Evolutionary conservation across 1,140 invertebrate species (phyloP).

Genomic region (Bombus impatiens): DNA sequence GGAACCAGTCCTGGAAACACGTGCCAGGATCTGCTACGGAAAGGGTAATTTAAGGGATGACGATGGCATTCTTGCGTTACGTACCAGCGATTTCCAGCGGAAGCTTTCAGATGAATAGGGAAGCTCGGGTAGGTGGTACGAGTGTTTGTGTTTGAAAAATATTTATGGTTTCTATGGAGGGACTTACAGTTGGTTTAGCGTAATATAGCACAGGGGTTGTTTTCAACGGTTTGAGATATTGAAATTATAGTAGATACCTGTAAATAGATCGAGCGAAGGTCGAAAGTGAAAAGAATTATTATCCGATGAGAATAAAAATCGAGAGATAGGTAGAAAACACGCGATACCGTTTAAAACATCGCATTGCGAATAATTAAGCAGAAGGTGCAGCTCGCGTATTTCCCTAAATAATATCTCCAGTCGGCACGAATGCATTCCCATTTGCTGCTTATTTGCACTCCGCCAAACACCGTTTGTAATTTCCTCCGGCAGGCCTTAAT

Average conservation of each 20-base stretch:
- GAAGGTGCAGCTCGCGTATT: not conserved
- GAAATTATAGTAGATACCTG: not conserved
- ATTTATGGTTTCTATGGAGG: not conserved
- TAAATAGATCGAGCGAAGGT: not conserved
- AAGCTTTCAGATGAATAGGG: not conserved
- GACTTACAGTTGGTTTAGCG: not conserved
- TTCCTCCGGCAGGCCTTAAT: constrained; percentile 54
- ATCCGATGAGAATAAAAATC: not conserved
- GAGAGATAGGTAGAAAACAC: not conserved
- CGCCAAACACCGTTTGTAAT: constrained; percentile 48
- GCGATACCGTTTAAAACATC: not conserved
- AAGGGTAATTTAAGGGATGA: constrained; percentile 34
- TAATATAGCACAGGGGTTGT: not conserved
- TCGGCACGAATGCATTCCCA: constrained; percentile 37
- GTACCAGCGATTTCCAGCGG: not conserved
- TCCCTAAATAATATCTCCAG: constrained; percentile 23
- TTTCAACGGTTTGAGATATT: not conserved
- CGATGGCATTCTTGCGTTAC: constrained; percentile 12
- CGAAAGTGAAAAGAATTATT: not conserved
- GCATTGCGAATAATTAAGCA: constrained; percentile 14
- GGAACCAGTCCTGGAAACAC: constrained; percentile 32
- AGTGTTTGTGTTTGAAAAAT: constrained; percentile 15
- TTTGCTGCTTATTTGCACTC: constrained; percentile 56
- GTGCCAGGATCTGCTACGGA: constrained; percentile 16
- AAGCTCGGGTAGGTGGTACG: not conserved